A percentile compares a stretch with the other conserved stretches of the same genome.
Evolutionary conservation across 64 coral and sea anemone species (phyloP).

Genomic region (Porites lutea): DNA sequence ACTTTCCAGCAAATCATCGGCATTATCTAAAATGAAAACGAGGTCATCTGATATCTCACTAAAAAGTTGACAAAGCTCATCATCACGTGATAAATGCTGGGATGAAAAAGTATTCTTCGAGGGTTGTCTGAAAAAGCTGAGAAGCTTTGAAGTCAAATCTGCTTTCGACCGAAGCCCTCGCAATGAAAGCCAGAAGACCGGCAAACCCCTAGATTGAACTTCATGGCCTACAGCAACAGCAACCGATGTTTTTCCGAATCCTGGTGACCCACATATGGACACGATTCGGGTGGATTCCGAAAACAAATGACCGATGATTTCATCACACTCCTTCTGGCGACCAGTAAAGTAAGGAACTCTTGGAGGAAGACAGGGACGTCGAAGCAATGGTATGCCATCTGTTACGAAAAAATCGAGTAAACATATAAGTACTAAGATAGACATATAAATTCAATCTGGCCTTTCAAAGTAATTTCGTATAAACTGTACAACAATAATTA

Average conservation of each 20-base stretch:
- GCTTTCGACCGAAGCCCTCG: constrained; percentile 24
- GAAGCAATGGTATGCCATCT: too few relatives aligned
- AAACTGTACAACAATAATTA: too few relatives aligned
- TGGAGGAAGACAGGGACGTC: too few relatives aligned
- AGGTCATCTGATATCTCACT: background rate
- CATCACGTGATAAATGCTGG: background rate
- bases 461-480: too few relatives aligned
- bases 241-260: constrained; percentile 20
- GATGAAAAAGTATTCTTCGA: background rate
- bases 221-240: constrained; percentile 25
- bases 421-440: too few relatives aligned
- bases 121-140: background rate
- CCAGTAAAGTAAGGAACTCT: too few relatives aligned
- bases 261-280: background rate
- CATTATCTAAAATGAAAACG: constrained; percentile 45
- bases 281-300: background rate
- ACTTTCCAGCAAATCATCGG: constrained; percentile 40
- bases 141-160: background rate
- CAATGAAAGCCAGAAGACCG: constrained; percentile 38
- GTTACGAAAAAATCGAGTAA: too few relatives aligned
- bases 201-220: constrained; percentile 21
- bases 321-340: too few relatives aligned
- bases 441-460: too few relatives aligned
- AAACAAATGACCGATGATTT: too few relatives aligned
- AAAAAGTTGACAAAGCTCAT: background rate